Conservation (phyloP, 2,797 vertebrate genomes). For the Columba guinea region DNA sequence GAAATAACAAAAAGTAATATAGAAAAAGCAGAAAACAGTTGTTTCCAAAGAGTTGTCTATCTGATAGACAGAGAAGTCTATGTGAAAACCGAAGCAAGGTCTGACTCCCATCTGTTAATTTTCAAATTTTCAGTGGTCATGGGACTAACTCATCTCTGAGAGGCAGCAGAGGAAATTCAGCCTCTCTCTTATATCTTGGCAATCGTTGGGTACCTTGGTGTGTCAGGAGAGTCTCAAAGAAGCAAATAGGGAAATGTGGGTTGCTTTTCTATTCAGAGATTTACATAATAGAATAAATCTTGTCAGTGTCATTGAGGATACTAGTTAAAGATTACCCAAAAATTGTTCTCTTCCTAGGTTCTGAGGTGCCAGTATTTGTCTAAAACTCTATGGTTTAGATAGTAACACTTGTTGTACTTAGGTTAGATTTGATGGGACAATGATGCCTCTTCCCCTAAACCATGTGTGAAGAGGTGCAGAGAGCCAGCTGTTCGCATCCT, state of each 20-base stretch:
- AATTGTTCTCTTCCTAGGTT: background rate
- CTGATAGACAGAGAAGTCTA: background rate
- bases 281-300: background rate
- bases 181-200: background rate
- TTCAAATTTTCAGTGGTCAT: background rate
- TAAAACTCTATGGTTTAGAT: background rate
- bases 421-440: background rate
- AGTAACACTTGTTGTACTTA: background rate
- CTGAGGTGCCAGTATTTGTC: background rate
- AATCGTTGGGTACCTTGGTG: background rate
- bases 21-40: background rate
- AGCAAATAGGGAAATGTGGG: background rate
- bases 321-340: background rate
- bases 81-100: background rate
- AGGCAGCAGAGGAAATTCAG: background rate
- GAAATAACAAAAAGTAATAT: background rate
- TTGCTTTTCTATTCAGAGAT: background rate
- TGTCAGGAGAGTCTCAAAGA: background rate
- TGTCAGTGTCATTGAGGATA: background rate
- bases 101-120: background rate
- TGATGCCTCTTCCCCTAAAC: background rate
- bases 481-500: background rate
- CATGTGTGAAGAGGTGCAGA: background rate
- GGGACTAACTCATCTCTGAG: background rate
- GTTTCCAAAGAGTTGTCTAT: background rate